phyloP scores from a whole-genome alignment of 2,113 vertebrate genomes.

The Pseudorasbora parva region DNA sequence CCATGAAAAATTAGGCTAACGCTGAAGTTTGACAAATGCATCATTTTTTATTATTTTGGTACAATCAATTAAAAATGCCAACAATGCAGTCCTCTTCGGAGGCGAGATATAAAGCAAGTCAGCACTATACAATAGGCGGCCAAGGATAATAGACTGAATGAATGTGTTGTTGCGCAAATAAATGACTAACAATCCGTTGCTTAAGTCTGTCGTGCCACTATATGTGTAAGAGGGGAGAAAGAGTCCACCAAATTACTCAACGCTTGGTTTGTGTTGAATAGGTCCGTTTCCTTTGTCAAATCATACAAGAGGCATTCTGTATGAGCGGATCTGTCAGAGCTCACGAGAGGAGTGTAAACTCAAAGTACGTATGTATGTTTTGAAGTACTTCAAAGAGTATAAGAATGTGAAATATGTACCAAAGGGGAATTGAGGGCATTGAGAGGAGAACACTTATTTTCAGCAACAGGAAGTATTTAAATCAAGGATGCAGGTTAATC shows the following conservation, averaged over 20 bases:
- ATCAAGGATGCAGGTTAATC: background rate
- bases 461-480: conserved; percentile 25
- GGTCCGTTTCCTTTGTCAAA: conserved; percentile 45
- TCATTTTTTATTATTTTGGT: background rate
- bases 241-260: background rate
- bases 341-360: conserved; percentile 10
- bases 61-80: background rate
- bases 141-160: background rate
- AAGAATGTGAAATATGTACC: conserved; percentile 31
- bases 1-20: background rate
- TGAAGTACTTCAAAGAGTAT: conserved; percentile 31
- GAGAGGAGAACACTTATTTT: background rate
- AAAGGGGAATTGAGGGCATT: background rate
- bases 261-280: conserved; percentile 30
- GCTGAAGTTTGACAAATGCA: background rate
- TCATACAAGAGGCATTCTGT: conserved; percentile 30
- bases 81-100: background rate
- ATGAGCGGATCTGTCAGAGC: conserved; percentile 27
- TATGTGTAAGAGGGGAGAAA: background rate
- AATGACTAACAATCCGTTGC: background rate
- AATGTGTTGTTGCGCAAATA: conserved; percentile 2
- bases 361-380: conserved; percentile 29
- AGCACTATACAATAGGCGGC: background rate
- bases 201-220: background rate
- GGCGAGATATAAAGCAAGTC: background rate